A percentile compares a stretch with the other conserved stretches of the same genome.
These are phyloP conservation scores for Scopus umbretta DNA, from an alignment of 2,113 vertebrate species.

Conservation along the genomic window DNA sequence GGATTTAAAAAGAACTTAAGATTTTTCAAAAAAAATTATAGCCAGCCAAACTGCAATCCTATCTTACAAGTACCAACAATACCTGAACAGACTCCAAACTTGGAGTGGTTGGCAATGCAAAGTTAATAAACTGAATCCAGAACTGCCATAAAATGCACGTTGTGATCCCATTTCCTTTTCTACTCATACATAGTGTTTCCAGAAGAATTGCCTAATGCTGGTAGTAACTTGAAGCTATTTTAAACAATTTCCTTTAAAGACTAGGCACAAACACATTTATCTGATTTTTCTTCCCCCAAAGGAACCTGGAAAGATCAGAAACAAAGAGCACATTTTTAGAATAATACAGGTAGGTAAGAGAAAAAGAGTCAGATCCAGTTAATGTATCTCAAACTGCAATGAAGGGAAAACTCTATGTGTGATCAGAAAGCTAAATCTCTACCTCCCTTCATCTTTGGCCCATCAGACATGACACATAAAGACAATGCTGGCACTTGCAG, in stretches of 20 bases:
- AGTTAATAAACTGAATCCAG: slow-evolving; percentile 43
- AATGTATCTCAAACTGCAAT: neutral
- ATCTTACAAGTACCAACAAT: neutral
- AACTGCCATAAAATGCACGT: slow-evolving; percentile 26
- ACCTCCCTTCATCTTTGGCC: neutral
- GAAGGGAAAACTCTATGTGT: neutral
- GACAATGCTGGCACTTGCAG: neutral
- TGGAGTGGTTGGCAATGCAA: neutral
- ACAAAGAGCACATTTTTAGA: neutral
- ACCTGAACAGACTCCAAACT: neutral
- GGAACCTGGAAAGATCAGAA: neutral
- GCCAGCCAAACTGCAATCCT: neutral
- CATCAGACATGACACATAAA: neutral
- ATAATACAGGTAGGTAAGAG: neutral
- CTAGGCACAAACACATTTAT: neutral
- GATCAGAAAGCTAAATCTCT: neutral
- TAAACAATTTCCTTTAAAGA: neutral
- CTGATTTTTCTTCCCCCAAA: neutral
- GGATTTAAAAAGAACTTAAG: neutral
- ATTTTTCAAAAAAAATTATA: neutral
- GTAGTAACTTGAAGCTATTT: slow-evolving; percentile 22
- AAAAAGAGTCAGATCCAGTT: neutral
- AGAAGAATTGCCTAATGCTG: slow-evolving; percentile 5
- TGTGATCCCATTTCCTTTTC: slow-evolving; percentile 56
- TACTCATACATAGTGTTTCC: slow-evolving; percentile 10